Evolutionary conservation across 2,113 vertebrate genomes (phyloP).

Genomic region (Tretioscincus oriximinensis): DNA sequence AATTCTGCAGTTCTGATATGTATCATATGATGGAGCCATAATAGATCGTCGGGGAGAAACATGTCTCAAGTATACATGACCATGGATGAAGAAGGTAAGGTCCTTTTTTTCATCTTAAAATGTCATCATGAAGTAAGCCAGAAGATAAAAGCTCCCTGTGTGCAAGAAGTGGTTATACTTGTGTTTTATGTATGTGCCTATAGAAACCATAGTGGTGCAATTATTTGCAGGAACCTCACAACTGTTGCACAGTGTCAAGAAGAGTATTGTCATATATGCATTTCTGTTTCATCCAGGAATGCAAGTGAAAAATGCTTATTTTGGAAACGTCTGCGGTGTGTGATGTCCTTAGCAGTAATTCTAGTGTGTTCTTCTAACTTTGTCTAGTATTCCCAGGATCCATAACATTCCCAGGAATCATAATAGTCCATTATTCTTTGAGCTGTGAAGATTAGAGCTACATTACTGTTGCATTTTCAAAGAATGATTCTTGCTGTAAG

Average conservation of each 20-base stretch:
- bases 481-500: neutral
- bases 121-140: neutral
- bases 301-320: neutral
- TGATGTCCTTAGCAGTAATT: neutral
- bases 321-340: neutral
- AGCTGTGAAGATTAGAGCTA: slow-evolving; percentile 29
- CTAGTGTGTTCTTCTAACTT: neutral
- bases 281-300: neutral
- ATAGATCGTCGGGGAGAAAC: slow-evolving; percentile 34
- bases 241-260: neutral
- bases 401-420: neutral
- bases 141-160: slow-evolving; percentile 17
- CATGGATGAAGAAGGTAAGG: slow-evolving; percentile 61
- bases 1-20: slow-evolving; percentile 27
- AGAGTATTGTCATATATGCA: neutral
- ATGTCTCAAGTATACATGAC: slow-evolving; percentile 26
- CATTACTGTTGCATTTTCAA: neutral
- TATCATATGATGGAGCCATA: slow-evolving; percentile 34
- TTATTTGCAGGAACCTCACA: neutral
- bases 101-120: neutral
- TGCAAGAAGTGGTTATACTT: neutral
- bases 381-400: neutral
- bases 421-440: slow-evolving; percentile 12
- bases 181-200: slow-evolving; percentile 12
- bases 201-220: neutral